phyloP scores from a whole-genome alignment of 2,888 invertebrate genomes.

The Antheraea assamensis region DNA sequence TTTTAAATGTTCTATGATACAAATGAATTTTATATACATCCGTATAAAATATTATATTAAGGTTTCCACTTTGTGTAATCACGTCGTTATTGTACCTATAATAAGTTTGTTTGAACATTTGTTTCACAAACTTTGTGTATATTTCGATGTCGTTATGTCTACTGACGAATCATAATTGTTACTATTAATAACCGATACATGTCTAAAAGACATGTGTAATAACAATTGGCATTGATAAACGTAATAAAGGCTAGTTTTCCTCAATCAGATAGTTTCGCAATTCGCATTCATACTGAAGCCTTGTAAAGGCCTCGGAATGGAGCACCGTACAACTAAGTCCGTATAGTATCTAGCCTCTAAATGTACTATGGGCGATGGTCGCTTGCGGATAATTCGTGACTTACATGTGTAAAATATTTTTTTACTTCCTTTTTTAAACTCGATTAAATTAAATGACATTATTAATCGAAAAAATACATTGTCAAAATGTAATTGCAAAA shows the following conservation, averaged over 20 bases:
- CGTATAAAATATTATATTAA: too few species aligned
- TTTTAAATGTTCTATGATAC: too few species aligned
- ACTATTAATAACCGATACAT: neutral
- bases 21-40: too few species aligned
- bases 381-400: neutral
- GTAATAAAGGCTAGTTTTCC: neutral
- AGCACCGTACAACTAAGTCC: neutral
- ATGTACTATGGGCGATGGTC: neutral
- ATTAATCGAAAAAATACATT: neutral
- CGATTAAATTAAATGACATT: neutral
- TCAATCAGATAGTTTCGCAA: slow-evolving; percentile 1
- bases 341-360: neutral
- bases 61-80: too few species aligned
- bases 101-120: too few species aligned
- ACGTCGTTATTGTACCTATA: too few species aligned
- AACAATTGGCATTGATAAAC: neutral
- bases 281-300: neutral
- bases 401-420: neutral
- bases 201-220: neutral
- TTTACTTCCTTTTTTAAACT: neutral
- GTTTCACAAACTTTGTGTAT: too few species aligned
- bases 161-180: neutral
- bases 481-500: too few species aligned
- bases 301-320: slow-evolving; percentile 1
- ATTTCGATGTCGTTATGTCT: neutral